Conservation (phyloP, 1,140 invertebrate genomes). For the Cherax quadricarinatus region DNA sequence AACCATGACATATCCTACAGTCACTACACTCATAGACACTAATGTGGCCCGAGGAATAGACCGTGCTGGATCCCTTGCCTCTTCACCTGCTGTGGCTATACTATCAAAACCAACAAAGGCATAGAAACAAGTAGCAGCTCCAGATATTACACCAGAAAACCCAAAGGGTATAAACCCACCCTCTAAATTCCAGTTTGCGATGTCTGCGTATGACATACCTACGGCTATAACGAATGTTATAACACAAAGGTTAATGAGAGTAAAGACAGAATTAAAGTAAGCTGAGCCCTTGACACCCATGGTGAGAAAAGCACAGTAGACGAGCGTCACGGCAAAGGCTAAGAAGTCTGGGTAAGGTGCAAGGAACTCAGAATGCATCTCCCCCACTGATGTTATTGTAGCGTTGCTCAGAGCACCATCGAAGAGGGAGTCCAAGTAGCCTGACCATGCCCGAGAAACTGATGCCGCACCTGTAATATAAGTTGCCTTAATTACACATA, state of each 20-base stretch:
- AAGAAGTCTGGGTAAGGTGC: constrained; percentile 88
- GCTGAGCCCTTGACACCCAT: constrained; percentile 92
- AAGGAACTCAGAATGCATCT: constrained; percentile 84
- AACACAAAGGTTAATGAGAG: constrained; percentile 86
- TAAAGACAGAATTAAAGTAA: constrained; percentile 88
- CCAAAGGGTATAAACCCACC: constrained; percentile 90
- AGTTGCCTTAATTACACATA: neutral
- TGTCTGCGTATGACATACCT: constrained; percentile 88
- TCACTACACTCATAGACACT: constrained; percentile 87
- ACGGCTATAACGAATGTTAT: constrained; percentile 85
- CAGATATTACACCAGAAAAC: constrained; percentile 81
- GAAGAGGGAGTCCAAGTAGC: constrained; percentile 91
- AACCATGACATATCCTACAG: constrained; percentile 87
- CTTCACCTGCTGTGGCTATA: constrained; percentile 90
- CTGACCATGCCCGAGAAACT: constrained; percentile 94
- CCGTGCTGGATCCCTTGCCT: constrained; percentile 86
- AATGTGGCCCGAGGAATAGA: constrained; percentile 90
- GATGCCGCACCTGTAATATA: constrained; percentile 86
- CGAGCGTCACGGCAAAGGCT: constrained; percentile 86
- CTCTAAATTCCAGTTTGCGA: constrained; percentile 84
- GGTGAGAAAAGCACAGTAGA: constrained; percentile 83
- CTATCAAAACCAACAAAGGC: constrained; percentile 92
- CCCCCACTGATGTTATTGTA: constrained; percentile 84
- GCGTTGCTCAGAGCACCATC: constrained; percentile 88
- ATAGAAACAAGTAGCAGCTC: constrained; percentile 93